Percentiles rank a stretch among this genome's conserved stretches.
Evolutionary conservation across 2,888 invertebrate genomes (phyloP).

Genomic region (Branchipolynoe longqiensis): DNA sequence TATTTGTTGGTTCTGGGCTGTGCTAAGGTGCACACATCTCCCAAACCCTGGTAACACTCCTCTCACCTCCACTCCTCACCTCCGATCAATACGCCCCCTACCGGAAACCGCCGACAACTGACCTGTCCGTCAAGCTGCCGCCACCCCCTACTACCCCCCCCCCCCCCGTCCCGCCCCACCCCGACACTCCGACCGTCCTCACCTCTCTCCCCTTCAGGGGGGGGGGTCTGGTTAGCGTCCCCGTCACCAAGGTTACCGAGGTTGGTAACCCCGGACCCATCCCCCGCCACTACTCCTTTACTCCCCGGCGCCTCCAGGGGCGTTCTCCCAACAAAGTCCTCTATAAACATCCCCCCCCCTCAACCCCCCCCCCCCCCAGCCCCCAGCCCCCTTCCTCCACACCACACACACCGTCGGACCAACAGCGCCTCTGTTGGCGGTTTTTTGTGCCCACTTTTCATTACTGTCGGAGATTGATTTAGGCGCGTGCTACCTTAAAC

Average conservation of each 20-base stretch:
- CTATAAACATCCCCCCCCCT: neutral
- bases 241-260: slow-evolving; percentile 16
- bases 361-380: neutral
- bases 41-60: too few relatives aligned
- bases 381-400: neutral
- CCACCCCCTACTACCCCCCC: too few relatives aligned
- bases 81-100: slow-evolving; percentile 4
- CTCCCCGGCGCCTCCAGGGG: neutral
- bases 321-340: neutral
- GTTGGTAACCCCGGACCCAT: neutral
- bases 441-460: neutral
- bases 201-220: slow-evolving; percentile 7
- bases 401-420: neutral
- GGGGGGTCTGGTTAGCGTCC: slow-evolving; percentile 36
- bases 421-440: too few relatives aligned
- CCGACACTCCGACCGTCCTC: too few relatives aligned
- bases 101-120: neutral
- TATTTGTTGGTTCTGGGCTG: too few relatives aligned
- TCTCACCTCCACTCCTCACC: too few relatives aligned
- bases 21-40: too few relatives aligned
- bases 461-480: neutral
- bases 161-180: too few relatives aligned
- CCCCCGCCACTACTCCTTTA: neutral
- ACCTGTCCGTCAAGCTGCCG: slow-evolving; percentile 40
- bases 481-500: slow-evolving; percentile 18